A percentile compares a stretch with the other conserved stretches of the same genome.
Conservation (phyloP, 2,797 vertebrate species). For the Eutrigla gurnardus region DNA sequence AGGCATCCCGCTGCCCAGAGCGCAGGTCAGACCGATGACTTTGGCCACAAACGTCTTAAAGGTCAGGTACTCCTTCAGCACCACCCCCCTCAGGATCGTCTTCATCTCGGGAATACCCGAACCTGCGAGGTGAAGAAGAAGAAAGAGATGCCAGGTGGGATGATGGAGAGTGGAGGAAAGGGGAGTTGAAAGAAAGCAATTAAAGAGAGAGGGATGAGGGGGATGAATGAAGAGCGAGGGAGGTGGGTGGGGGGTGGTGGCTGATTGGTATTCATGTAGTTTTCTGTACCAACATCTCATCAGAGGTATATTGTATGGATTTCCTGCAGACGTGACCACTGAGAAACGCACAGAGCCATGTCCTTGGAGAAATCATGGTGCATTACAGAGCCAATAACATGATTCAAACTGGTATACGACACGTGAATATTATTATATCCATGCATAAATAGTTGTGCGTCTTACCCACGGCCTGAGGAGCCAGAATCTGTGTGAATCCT, state of each 20-base stretch:
- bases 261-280: conserved; percentile 74
- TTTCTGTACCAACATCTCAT: conserved; percentile 64
- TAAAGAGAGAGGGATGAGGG: conserved; percentile 51
- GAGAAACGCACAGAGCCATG: conserved; percentile 15
- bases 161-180: conserved; percentile 55
- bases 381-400: conserved; percentile 52
- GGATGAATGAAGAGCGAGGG: conserved; percentile 51
- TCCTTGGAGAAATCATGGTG: conserved; percentile 55
- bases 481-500: conserved; percentile 96
- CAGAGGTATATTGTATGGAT: conserved; percentile 48
- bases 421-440: conserved; percentile 30
- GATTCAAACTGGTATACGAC: conserved; percentile 50
- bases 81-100: conserved; percentile 95
- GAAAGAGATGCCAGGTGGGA: conserved; percentile 31
- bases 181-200: conserved; percentile 59
- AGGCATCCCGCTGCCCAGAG: conserved; percentile 97
- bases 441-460: conserved; percentile 26
- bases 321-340: conserved; percentile 49
- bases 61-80: conserved; percentile 98
- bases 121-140: conserved; percentile 78
- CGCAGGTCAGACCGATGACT: conserved; percentile 96
- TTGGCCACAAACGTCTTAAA: conserved; percentile 98
- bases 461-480: conserved; percentile 98
- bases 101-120: conserved; percentile 99
- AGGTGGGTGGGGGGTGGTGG: neutral